Evolutionary conservation across 2,113 vertebrate genomes (phyloP).

Genomic region (Psittacula cyanocephala): DNA sequence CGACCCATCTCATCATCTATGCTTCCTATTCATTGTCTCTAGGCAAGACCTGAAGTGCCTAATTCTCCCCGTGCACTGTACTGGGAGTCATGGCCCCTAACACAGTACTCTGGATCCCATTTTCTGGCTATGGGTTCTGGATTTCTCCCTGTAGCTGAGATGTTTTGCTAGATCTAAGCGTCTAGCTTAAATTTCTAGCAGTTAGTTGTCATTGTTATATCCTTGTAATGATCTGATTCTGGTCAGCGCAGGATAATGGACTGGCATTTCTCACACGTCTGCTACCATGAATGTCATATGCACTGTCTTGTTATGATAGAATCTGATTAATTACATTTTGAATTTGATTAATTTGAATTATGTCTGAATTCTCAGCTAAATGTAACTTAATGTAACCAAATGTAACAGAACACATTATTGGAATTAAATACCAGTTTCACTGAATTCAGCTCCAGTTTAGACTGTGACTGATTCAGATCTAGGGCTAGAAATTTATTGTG

Average conservation of each 20-base stretch:
- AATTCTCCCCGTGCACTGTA: background rate
- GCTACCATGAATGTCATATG: background rate
- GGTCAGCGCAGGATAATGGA: background rate
- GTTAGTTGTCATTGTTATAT: background rate
- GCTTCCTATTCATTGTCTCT: background rate
- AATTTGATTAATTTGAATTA: background rate
- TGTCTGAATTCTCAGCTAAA: background rate
- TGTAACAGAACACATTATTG: background rate
- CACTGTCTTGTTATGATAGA: background rate
- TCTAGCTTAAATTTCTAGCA: background rate
- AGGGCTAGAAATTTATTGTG: background rate
- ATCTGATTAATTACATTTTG: background rate
- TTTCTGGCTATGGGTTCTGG: background rate
- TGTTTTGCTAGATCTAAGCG: background rate
- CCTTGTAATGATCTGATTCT: background rate
- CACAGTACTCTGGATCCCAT: background rate
- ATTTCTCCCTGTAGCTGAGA: background rate
- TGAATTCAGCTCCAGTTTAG: background rate
- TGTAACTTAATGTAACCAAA: background rate
- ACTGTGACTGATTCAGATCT: background rate
- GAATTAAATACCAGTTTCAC: background rate
- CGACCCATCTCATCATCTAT: background rate
- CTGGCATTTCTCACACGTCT: background rate
- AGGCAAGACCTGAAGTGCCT: background rate
- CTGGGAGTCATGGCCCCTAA: background rate